A percentile compares a stretch with the other conserved stretches of the same genome.
phyloP scores from a whole-genome alignment of 2,113 vertebrate species.

The Oryzias curvinotus region DNA sequence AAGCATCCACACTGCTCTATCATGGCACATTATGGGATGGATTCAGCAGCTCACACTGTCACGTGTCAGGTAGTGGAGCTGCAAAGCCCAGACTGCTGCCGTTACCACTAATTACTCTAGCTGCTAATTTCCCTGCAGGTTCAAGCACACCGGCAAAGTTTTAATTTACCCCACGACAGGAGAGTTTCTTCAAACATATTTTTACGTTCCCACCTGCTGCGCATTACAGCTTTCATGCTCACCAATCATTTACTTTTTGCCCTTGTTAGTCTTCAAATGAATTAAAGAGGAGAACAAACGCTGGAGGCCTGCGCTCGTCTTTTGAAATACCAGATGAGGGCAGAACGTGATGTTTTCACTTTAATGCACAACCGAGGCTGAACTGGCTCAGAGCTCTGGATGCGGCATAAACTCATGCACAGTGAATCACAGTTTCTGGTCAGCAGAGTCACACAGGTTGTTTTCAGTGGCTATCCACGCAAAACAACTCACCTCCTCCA shows the following conservation, averaged over 20 bases:
- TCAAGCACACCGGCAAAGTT: slow-evolving; percentile 10
- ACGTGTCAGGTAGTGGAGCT: background rate
- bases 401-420: slow-evolving; percentile 12
- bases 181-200: slow-evolving; percentile 13
- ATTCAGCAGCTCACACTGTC: background rate
- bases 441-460: background rate
- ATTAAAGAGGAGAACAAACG: slow-evolving; percentile 14
- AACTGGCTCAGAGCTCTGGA: slow-evolving; percentile 15
- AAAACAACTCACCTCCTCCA: background rate
- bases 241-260: slow-evolving; percentile 24
- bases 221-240: slow-evolving; percentile 14
- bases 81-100: background rate
- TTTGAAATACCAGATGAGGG: slow-evolving; percentile 17
- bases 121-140: background rate
- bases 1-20: slow-evolving; percentile 48
- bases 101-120: slow-evolving; percentile 1
- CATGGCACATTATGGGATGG: slow-evolving; percentile 46
- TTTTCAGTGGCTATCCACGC: background rate
- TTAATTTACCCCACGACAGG: background rate
- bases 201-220: slow-evolving; percentile 10
- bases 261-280: slow-evolving; percentile 3
- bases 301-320: slow-evolving; percentile 1
- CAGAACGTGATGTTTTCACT: slow-evolving; percentile 18
- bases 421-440: background rate
- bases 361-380: slow-evolving; percentile 21